Base-by-base conservation (phyloP, 2,113 vertebrate genomes). In the Channa argus region DNA sequence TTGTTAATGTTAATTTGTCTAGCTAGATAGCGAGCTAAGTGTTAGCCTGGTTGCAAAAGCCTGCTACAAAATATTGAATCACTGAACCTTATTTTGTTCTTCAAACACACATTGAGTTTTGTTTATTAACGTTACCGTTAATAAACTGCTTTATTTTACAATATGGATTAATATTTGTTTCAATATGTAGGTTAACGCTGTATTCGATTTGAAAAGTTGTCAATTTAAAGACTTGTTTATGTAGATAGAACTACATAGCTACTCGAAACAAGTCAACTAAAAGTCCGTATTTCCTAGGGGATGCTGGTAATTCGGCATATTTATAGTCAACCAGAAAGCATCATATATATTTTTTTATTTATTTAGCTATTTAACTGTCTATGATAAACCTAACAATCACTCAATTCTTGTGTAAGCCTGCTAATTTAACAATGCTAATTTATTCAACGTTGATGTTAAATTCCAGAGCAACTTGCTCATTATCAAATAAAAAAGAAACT, bases 221-320 rank as follows among this genome's bases (percentile, higher is more conserved):
- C 4, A 24, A 33, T 46, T 24, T 24, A 2, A 63, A 44, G 59
- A n/a, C 3, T 1, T 3, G 0, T 24, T 43, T 4, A 13, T 53
- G 0, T 2, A 2, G 12, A 67, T 44, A 1, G 24, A 24, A 24
- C 24, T 6, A 45, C 5, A 52, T 1, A 14, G 51, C 2, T 11
- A 2, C 2, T 70, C 14, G 8, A 5, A 0, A 61, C 59, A 68
- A 5, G 5, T 37, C 9, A 59, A 5, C 15, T 6, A 6, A 2
- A 50, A 5, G 8, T 0, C 8, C 37, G 45, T 0, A 37, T 54
- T 46, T 0, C 33, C 6, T 0, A 10, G 0, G 0, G 0, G 0
- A 12, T 49, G 0, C 14, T 59, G 14, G 14, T 37, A 5, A 83
- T 71, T 74, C 50, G 65, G 50, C n/a, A 15, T 9, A 6, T 2